Evolutionary conservation across 2,888 invertebrate species (phyloP).

Genomic region (Philaethria dido): DNA sequence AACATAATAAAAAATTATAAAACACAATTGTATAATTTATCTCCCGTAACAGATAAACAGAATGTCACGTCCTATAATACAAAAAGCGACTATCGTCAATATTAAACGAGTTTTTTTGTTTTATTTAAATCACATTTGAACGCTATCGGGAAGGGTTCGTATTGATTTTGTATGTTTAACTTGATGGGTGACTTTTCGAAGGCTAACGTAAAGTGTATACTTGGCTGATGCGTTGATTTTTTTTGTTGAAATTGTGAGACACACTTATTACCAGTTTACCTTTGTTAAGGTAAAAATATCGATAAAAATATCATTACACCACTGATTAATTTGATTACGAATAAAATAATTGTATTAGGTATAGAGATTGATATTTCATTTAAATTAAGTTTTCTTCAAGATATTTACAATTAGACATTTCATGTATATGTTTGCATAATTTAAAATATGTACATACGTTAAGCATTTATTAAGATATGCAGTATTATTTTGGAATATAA

Average conservation of each 20-base stretch:
- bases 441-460: not conserved
- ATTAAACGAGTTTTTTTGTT: conserved; percentile 54
- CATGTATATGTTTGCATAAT: too few species aligned
- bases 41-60: conserved; percentile 13
- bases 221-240: conserved; percentile 23
- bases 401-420: too few species aligned
- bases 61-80: conserved; percentile 27
- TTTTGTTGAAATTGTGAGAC: conserved; percentile 36
- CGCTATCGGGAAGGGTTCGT: conserved; percentile 74
- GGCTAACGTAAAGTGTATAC: conserved; percentile 41
- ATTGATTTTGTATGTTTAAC: conserved; percentile 80
- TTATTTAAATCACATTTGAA: conserved; percentile 73
- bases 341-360: too few species aligned
- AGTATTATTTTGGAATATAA: not conserved
- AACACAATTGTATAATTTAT: conserved; percentile 10
- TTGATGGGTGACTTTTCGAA: conserved; percentile 67
- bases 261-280: conserved; percentile 32
- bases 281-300: conserved; percentile 18
- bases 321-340: not conserved
- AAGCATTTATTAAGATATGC: not conserved
- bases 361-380: too few species aligned
- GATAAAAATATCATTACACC: not conserved
- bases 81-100: conserved; percentile 48
- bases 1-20: conserved; percentile 1
- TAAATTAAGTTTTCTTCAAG: too few species aligned